Conservation (phyloP, 2,797 vertebrate genomes). For the Enteromius anoplus region DNA sequence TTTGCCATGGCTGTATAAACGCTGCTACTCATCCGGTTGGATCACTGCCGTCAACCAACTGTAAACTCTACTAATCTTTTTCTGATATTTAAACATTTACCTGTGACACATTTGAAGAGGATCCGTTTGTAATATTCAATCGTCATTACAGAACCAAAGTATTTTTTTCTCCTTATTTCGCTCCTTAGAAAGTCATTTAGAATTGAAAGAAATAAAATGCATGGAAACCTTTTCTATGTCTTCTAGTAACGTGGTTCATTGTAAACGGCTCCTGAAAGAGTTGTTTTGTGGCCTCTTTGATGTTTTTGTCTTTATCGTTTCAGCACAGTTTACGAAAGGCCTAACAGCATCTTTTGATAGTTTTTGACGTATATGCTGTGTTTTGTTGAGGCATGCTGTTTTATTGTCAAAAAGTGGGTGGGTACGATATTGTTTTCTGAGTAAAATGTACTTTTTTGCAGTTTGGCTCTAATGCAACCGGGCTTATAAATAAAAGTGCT, state of each 20-base stretch:
- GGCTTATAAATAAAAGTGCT: conserved; percentile 41
- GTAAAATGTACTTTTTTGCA: conserved; percentile 35
- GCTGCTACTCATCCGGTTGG: neutral
- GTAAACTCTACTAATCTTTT: neutral
- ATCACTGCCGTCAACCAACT: neutral
- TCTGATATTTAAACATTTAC: neutral
- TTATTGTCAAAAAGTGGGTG: conserved; percentile 33
- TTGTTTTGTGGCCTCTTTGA: neutral
- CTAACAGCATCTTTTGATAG: conserved; percentile 33
- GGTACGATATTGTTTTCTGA: conserved; percentile 21
- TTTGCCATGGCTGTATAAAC: conserved; percentile 18
- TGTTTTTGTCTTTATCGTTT: conserved; percentile 19
- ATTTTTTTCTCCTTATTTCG: neutral
- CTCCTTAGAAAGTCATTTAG: neutral
- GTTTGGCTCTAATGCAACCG: conserved; percentile 25
- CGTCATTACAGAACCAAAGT: conserved; percentile 2
- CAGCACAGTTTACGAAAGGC: conserved; percentile 4
- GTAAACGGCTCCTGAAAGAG: conserved; percentile 4
- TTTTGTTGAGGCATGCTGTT: conserved; percentile 52
- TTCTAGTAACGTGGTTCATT: conserved; percentile 3
- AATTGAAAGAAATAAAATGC: conserved; percentile 12
- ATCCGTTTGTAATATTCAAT: neutral
- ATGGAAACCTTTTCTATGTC: conserved; percentile 23
- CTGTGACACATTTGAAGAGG: neutral
- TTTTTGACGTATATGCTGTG: conserved; percentile 30